A percentile compares a stretch with the other conserved stretches of the same genome.
These are phyloP conservation scores for Lamellibrachia satsuma DNA, from an alignment of 2,888 invertebrate genomes.

Conservation along the genomic window DNA sequence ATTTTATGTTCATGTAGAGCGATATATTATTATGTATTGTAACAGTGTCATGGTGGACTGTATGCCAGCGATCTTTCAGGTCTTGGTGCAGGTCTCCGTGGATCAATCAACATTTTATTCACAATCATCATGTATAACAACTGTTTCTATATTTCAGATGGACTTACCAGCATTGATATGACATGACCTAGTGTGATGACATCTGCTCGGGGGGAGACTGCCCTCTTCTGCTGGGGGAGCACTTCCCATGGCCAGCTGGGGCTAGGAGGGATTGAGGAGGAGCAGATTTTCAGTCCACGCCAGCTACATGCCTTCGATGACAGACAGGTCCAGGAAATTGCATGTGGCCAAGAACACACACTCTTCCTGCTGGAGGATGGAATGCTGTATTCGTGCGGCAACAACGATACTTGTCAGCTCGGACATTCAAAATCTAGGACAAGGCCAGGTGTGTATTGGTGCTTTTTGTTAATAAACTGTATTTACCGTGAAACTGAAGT, in stretches of 20 bases:
- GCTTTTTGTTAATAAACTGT: not conserved
- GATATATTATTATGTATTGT: no score
- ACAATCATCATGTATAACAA: no score
- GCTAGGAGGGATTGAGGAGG: constrained; percentile 80
- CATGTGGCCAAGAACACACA: constrained; percentile 86
- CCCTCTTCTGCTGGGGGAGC: constrained; percentile 37
- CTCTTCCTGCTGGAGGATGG: constrained; percentile 81
- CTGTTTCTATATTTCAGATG: not conserved
- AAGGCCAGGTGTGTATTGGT: constrained; percentile 53
- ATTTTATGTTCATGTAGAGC: no score
- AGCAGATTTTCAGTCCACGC: constrained; percentile 70
- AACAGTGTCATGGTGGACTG: no score
- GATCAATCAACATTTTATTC: no score
- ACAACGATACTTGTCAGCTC: constrained; percentile 90
- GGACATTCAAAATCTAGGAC: constrained; percentile 72
- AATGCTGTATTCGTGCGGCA: constrained; percentile 88
- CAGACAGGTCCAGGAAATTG: constrained; percentile 63
- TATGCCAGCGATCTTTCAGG: no score
- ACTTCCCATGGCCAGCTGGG: constrained; percentile 78
- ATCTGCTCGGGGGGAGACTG: not conserved
- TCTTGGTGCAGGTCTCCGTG: no score
- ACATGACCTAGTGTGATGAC: not conserved
- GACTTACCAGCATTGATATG: constrained; percentile 14
- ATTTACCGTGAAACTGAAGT: no score
- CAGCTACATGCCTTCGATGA: constrained; percentile 58